Evolutionary conservation across 2,888 invertebrate genomes (phyloP), one percentile per base, ranked within the genome.

Genomic region (Tetragonula carbonaria): DNA sequence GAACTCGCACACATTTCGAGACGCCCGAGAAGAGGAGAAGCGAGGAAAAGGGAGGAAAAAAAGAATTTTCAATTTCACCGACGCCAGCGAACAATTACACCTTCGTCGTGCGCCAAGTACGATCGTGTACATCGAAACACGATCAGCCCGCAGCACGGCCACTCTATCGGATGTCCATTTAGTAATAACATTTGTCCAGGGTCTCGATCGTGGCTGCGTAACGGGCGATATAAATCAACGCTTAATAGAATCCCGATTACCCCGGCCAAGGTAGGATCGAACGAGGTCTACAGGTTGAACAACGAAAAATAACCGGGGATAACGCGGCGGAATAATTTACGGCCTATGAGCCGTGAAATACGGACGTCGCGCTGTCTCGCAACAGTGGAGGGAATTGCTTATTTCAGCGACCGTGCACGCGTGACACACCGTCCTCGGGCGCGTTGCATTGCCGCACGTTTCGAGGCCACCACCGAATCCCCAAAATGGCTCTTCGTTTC

Each of bases 161-260:
- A 57, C 63, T 63, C 28, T 63, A 63, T 33, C 33, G 55, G 18
- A 50, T 57, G 55, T 57, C 45, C 67, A 75, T 75, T 75, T 75
- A 57, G 75, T 57, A 57, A 53, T 38, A 65, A 75, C 75, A 75
- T 75, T 75, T 75, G 57, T 67, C 66, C 21, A 14, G n/a, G 14
- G 1, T 53, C 50, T n/a, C 18, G 73, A 50, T n/a, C 28, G 45
- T 23, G 5, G 74, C 18, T 53, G 53, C 55, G 38, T 53, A 74
- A 38, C 23, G 45, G 45, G 59, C 21, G 50, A 28, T 51, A 73
- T 78, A 74, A 78, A 78, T 78, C 73, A 78, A 57, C 66, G 33
- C 55, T 73, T 73, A 78, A 78, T 78, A 66, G 78, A 66, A 78
- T 78, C 73, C 57, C 78, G 73, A 78, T 78, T 78, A 78, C 65